phyloP scores from a whole-genome alignment of 2,113 vertebrate genomes.

The Girardinichthys multiradiatus region DNA sequence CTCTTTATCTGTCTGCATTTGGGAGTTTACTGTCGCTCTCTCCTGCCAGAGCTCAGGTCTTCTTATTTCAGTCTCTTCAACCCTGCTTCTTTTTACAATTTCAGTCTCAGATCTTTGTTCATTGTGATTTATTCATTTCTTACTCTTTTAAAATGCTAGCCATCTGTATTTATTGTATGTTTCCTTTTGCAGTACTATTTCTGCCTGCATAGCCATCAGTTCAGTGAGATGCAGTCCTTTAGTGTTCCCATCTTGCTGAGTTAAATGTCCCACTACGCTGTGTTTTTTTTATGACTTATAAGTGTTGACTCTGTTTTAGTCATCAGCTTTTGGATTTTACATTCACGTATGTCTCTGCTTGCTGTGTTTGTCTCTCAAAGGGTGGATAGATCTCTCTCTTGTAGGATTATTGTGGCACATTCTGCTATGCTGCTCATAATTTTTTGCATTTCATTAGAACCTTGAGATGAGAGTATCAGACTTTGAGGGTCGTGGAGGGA shows the following conservation, averaged over 20 bases:
- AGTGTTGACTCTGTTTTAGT: constrained; percentile 19
- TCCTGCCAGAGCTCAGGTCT: constrained; percentile 42
- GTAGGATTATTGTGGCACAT: constrained; percentile 44
- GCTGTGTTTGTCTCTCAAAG: constrained; percentile 49
- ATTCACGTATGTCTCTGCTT: constrained; percentile 20
- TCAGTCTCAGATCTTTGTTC: constrained; percentile 39
- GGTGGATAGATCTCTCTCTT: constrained; percentile 48
- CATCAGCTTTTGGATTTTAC: constrained; percentile 35
- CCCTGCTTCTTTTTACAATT: constrained; percentile 20
- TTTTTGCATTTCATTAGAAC: constrained; percentile 59
- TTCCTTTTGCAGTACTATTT: constrained; percentile 42
- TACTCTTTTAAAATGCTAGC: constrained; percentile 12
- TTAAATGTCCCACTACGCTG: constrained; percentile 18
- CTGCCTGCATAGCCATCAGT: constrained; percentile 12
- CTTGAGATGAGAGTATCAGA: constrained; percentile 25
- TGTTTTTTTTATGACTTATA: constrained; percentile 8
- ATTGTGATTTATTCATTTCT: constrained; percentile 44
- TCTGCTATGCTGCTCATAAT: constrained; percentile 19
- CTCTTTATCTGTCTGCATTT: constrained; percentile 51
- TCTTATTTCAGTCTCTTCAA: constrained; percentile 41
- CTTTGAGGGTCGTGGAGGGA: constrained; percentile 32
- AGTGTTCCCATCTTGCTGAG: constrained; percentile 16
- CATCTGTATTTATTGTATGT: constrained; percentile 27
- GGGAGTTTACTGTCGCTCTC: constrained; percentile 58
- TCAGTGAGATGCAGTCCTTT: constrained; percentile 16